Conservation (phyloP, 2,113 vertebrate genomes). For the Pavo muticus region DNA sequence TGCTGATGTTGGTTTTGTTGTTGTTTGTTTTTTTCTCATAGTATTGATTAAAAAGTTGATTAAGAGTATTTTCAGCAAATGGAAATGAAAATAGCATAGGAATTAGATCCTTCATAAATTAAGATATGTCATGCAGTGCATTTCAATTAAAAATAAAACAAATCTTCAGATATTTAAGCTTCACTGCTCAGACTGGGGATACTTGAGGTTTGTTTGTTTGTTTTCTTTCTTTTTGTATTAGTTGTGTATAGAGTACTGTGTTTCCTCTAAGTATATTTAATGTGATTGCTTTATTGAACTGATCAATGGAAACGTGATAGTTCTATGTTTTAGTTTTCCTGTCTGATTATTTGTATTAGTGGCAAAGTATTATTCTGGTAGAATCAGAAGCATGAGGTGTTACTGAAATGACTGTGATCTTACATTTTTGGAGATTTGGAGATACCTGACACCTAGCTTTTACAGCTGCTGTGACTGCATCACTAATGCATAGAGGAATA, state of each 20-base stretch:
- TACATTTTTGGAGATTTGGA: constrained; percentile 54
- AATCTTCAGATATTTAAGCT: background rate
- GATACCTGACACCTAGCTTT: constrained; percentile 36
- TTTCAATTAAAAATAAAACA: constrained; percentile 18
- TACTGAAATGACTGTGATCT: constrained; percentile 10
- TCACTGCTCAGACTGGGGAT: background rate
- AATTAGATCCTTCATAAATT: constrained; percentile 26
- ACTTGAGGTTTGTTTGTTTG: background rate
- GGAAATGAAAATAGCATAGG: constrained; percentile 20
- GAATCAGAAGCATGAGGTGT: background rate
- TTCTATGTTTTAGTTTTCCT: constrained; percentile 20
- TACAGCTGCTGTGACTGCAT: constrained; percentile 24
- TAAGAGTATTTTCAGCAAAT: constrained; percentile 29
- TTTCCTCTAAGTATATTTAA: background rate
- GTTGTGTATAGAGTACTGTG: background rate
- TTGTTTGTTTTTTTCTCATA: background rate
- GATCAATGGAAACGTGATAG: background rate
- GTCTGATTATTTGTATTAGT: constrained; percentile 31
- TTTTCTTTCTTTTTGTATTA: background rate
- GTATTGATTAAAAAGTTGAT: constrained; percentile 33
- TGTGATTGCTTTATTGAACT: background rate
- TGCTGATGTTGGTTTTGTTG: background rate
- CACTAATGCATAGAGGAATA: constrained; percentile 66
- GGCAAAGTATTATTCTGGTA: background rate
- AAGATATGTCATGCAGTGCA: constrained; percentile 24